A percentile compares a stretch with the other conserved stretches of the same genome.
Conservation (phyloP, 2,797 vertebrate species). For the Nannoperca australis region DNA sequence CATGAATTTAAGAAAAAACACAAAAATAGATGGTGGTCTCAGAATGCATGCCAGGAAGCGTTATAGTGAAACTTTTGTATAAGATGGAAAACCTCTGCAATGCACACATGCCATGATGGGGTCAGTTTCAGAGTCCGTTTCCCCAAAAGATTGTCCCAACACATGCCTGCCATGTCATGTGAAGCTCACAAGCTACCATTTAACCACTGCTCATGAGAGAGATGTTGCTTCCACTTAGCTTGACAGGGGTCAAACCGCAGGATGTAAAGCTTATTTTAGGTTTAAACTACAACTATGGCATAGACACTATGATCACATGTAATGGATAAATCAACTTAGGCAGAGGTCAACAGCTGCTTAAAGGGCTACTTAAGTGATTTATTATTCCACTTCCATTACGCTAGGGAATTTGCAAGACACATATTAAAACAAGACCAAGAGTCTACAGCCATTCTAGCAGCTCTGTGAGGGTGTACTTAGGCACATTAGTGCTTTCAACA, state of each 20-base stretch:
- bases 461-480: background rate
- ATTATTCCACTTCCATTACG: conserved; percentile 10
- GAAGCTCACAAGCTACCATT: conserved; percentile 10
- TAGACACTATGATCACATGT: background rate
- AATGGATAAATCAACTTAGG: background rate
- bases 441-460: background rate
- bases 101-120: background rate
- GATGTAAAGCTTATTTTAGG: background rate
- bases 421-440: background rate
- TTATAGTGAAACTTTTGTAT: background rate
- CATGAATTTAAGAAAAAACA: conserved; percentile 42
- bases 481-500: background rate
- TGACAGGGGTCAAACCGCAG: background rate
- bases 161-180: conserved; percentile 7
- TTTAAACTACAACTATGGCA: background rate
- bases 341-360: background rate
- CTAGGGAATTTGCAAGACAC: background rate
- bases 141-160: conserved; percentile 5
- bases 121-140: background rate
- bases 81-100: conserved; percentile 5
- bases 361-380: background rate
- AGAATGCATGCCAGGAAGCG: background rate
- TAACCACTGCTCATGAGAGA: conserved; percentile 1
- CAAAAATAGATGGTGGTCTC: conserved; percentile 16
- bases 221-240: conserved; percentile 5